Evolutionary conservation across 2,797 vertebrate species (phyloP).

Genomic region (Phyllotis vaccarum): DNA sequence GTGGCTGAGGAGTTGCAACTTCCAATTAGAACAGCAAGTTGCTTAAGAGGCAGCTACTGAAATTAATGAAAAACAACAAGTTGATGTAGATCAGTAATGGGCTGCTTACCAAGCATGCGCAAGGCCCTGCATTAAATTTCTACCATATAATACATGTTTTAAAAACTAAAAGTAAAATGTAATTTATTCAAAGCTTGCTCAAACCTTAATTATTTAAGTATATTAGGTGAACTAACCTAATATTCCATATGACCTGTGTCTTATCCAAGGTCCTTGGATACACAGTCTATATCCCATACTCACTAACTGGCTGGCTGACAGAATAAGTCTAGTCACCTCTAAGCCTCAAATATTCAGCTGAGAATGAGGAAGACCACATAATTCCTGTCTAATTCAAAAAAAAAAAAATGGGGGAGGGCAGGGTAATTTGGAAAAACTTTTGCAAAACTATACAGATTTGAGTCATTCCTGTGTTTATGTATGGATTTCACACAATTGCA

Average conservation of each 20-base stretch:
- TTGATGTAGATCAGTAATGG: neutral
- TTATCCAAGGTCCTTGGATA: neutral
- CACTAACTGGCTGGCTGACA: neutral
- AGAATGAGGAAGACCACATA: neutral
- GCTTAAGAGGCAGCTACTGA: neutral
- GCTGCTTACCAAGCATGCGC: neutral
- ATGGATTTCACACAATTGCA: slow-evolving; percentile 19
- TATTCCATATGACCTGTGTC: neutral
- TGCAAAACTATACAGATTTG: neutral
- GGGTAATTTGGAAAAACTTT: neutral
- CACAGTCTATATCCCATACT: neutral
- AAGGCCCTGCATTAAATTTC: neutral
- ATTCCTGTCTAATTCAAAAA: neutral
- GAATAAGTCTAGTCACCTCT: neutral
- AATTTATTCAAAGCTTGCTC: neutral
- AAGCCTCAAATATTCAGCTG: neutral
- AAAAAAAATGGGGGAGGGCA: no score
- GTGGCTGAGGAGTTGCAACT: no score
- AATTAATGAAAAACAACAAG: neutral
- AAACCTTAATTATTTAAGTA: neutral
- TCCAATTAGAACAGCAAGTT: no score
- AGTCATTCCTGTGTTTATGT: neutral
- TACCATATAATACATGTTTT: neutral
- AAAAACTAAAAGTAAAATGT: neutral
- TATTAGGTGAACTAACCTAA: neutral